Conservation (phyloP, 53 echinoderm and acorn worm genomes). For the Actinopyga echinites region DNA sequence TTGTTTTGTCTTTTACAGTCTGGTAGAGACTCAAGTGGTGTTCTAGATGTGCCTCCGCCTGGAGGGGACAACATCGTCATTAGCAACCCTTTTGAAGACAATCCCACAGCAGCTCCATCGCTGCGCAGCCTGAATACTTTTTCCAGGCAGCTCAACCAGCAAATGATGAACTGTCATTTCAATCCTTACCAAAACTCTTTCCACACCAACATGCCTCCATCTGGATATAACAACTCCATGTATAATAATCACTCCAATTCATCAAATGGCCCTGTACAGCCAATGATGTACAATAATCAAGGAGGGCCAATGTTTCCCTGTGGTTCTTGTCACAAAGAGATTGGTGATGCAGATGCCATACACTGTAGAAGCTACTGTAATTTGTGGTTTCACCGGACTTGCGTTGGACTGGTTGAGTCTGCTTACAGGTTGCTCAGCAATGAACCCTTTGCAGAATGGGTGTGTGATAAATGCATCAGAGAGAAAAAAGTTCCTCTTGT, state of each 20-base stretch:
- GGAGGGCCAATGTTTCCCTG: constrained; percentile 72
- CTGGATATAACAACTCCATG: constrained; percentile 58
- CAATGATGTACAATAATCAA: constrained; percentile 74
- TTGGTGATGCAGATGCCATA: constrained; percentile 87
- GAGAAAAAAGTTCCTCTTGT: constrained; percentile 93
- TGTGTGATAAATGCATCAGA: constrained; percentile 86
- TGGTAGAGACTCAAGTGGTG: constrained; percentile 3
- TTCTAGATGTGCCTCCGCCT: constrained; percentile 67
- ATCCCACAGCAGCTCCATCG: constrained; percentile 56
- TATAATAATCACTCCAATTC: constrained; percentile 50
- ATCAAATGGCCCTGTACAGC: constrained; percentile 76
- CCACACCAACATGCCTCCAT: constrained; percentile 50
- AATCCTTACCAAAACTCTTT: constrained; percentile 69
- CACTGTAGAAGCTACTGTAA: constrained; percentile 77
- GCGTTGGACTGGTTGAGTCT: constrained; percentile 82
- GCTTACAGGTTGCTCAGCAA: constrained; percentile 81
- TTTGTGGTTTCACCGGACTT: constrained; percentile 89
- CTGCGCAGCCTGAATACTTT: constrained; percentile 57
- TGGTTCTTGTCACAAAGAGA: constrained; percentile 83
- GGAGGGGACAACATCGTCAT: constrained; percentile 83
- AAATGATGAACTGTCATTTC: constrained; percentile 74
- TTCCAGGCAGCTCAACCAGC: constrained; percentile 65
- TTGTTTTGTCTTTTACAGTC: constrained; percentile 10
- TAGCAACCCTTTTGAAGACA: constrained; percentile 93
- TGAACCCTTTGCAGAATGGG: constrained; percentile 92